Evolutionary conservation across 2,113 vertebrate genomes (phyloP), one percentile per base, ranked within the genome.

Genomic region (Herpetotheres cachinnans): DNA sequence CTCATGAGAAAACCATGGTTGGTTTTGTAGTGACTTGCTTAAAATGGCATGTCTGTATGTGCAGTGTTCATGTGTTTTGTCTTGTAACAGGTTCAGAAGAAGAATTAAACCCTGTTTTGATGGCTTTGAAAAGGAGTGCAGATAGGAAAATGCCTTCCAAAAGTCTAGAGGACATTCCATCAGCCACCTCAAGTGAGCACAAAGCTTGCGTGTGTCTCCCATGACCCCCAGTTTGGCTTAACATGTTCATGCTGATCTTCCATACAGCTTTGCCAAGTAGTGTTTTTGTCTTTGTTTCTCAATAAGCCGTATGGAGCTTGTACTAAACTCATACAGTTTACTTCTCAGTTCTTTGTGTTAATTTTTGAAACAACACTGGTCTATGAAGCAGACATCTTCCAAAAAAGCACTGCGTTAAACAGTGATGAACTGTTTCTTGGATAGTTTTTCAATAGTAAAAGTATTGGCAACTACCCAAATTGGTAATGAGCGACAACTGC

Each of bases 81-180:
- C 98, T 98, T 55, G 5, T 97, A 96, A 98, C 98, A 99, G 99
- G 98, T 99, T 97, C 98, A 96, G 98, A 98, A 95, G 98, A 98
- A 90, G 97, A 98, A 49, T 97, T 97, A 86, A 97, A 95, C 90
- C 98, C 98, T 74, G 78, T 98, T 97, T 98, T 98, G 97, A 97
- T 97, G 84, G 93, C 98, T 97, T 97, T 98, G 98, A 98, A 98
- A 98, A 98, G 95, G 95, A 98, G 89, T 87, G 96, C 98, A 96
- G 94, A 98, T 97, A 98, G 98, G 97, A 98, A 97, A 94, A 97
- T 98, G 93, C 98, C 99, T 96, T 99, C 98, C 96, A 98, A 98
- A 98, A 99, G 99, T 98, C 97, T 99, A 97, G 98, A 99, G 96
- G 98, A 98, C 93, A 98, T 99, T 97, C 96, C 98, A 78, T 98